Percentiles rank a stretch among this genome's conserved stretches.
phyloP scores from a whole-genome alignment of 2,888 invertebrate genomes.

The Meganola albula region DNA sequence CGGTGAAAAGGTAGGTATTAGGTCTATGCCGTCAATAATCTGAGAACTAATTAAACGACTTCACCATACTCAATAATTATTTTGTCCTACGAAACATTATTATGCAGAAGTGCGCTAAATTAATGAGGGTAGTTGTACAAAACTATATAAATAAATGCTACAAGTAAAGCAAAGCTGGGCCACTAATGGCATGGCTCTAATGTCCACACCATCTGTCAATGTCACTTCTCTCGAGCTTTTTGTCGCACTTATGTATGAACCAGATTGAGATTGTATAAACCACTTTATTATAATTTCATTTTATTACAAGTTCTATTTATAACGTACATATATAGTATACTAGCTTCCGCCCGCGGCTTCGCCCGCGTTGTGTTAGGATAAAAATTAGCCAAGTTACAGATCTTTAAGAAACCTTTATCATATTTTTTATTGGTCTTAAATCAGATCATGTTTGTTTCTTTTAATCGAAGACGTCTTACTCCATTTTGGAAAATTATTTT shows the following conservation, averaged over 20 bases:
- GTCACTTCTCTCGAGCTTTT: slow-evolving; percentile 59
- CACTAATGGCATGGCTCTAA: slow-evolving; percentile 54
- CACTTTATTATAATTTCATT: slow-evolving; percentile 40
- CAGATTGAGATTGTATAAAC: slow-evolving; percentile 35
- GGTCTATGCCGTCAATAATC: background rate
- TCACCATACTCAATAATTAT: too few relatives aligned
- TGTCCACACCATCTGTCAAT: slow-evolving; percentile 68
- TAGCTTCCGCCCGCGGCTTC: too few relatives aligned
- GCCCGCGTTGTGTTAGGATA: too few relatives aligned
- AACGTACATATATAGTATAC: too few relatives aligned
- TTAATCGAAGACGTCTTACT: too few relatives aligned
- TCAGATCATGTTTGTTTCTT: too few relatives aligned
- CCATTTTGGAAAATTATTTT: too few relatives aligned
- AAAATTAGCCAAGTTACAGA: too few relatives aligned
- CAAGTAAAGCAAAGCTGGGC: slow-evolving; percentile 50
- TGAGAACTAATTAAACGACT: slow-evolving; percentile 14
- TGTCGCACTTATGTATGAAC: slow-evolving; percentile 49
- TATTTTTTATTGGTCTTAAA: too few relatives aligned
- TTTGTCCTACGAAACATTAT: slow-evolving; percentile 14
- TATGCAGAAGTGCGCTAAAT: slow-evolving; percentile 28
- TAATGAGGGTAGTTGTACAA: slow-evolving; percentile 26
- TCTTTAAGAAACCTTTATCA: too few relatives aligned
- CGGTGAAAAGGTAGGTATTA: too few relatives aligned
- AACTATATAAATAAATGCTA: slow-evolving; percentile 10
- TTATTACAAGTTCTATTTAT: too few relatives aligned